Evolutionary conservation across 2,113 vertebrate species (phyloP).

Genomic region (Cephalopholis sonnerati): DNA sequence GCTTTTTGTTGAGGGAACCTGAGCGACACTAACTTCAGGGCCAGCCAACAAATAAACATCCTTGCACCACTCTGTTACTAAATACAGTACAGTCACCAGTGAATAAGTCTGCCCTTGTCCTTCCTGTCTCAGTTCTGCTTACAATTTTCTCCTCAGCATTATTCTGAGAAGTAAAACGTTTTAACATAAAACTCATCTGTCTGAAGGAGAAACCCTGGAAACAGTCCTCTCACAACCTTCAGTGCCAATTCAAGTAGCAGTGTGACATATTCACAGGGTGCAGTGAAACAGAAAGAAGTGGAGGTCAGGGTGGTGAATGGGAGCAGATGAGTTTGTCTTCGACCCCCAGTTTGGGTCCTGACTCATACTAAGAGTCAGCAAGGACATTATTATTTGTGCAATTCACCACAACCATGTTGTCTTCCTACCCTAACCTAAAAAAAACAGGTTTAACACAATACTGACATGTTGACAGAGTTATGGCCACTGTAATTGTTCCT

Average conservation of each 20-base stretch:
- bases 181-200: conserved; percentile 27
- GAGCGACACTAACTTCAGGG: not conserved
- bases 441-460: not conserved
- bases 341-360: not conserved
- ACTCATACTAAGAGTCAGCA: not conserved
- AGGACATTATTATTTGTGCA: not conserved
- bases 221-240: conserved; percentile 16
- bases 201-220: conserved; percentile 6
- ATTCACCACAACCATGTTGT: not conserved
- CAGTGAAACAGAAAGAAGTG: conserved; percentile 26
- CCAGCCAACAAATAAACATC: not conserved
- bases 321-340: conserved; percentile 11
- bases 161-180: conserved; percentile 10
- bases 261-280: conserved; percentile 21
- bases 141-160: not conserved
- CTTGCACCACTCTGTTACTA: no score
- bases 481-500: not conserved
- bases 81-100: not conserved
- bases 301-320: conserved; percentile 11
- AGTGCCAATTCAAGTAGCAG: not conserved
- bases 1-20: not conserved
- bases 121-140: not conserved
- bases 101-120: not conserved
- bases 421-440: not conserved
- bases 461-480: not conserved